Evolutionary conservation across 2,888 invertebrate species (phyloP).

Genomic region (Eupeodes luniger): DNA sequence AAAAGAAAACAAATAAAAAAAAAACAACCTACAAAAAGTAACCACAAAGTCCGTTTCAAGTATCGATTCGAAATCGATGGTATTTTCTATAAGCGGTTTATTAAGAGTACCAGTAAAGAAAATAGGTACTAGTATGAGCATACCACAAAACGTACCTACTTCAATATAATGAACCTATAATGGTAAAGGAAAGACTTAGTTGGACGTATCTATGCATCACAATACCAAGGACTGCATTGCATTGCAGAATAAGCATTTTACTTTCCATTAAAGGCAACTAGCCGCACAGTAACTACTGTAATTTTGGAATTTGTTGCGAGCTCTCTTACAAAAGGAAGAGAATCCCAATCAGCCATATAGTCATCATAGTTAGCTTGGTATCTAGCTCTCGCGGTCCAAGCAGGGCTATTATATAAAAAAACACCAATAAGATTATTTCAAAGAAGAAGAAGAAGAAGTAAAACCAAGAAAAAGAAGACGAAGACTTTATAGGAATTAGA

Average conservation of each 20-base stretch:
- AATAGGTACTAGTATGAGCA: not conserved
- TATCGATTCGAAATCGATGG: slow-evolving; percentile 21
- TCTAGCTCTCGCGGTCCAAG: slow-evolving; percentile 41
- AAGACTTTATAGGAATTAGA: not conserved
- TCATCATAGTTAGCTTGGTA: slow-evolving; percentile 29
- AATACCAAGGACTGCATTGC: slow-evolving; percentile 49
- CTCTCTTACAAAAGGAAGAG: slow-evolving; percentile 56
- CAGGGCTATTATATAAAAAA: slow-evolving; percentile 45
- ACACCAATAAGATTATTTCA: slow-evolving; percentile 28
- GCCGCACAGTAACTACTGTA: slow-evolving; percentile 34
- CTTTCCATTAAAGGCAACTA: slow-evolving; percentile 73
- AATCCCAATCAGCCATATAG: slow-evolving; percentile 51
- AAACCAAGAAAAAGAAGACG: not conserved
- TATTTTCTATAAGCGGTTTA: slow-evolving; percentile 40
- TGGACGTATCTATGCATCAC: slow-evolving; percentile 11
- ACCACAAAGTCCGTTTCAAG: slow-evolving; percentile 14
- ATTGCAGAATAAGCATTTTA: slow-evolving; percentile 60
- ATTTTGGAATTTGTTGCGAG: slow-evolving; percentile 68
- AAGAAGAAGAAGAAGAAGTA: not conserved
- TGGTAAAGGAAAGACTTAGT: slow-evolving; percentile 38
- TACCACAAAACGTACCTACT: not conserved
- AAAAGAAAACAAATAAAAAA: slow-evolving; percentile 18
- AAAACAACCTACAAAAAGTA: not conserved
- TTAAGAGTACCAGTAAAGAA: slow-evolving; percentile 25
- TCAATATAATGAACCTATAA: not conserved